These are phyloP conservation scores for Diogma glabrata DNA, from an alignment of 2,888 invertebrate genomes.

Conservation along the genomic window DNA sequence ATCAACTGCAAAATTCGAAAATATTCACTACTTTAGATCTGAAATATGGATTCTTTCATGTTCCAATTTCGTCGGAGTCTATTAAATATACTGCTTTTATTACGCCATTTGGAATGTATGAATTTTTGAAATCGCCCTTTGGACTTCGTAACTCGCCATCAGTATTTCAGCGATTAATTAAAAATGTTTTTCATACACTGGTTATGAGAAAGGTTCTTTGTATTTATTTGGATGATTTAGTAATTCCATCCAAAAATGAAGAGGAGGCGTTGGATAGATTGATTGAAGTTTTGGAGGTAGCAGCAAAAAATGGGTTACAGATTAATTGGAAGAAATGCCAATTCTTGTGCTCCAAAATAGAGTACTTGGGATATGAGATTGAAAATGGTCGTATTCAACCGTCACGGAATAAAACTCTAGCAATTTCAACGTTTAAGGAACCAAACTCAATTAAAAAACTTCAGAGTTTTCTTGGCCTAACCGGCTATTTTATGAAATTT, in stretches of 20 bases:
- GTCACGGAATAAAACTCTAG: too few species aligned
- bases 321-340: conserved; percentile 18
- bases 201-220: not conserved
- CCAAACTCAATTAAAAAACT: too few species aligned
- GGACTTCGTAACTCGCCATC: not conserved
- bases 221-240: not conserved
- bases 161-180: not conserved
- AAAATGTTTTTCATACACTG: not conserved
- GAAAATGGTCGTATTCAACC: too few species aligned
- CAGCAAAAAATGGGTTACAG: conserved; percentile 14
- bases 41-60: too few species aligned
- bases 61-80: not conserved
- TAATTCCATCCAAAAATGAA: not conserved
- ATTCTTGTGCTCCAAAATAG: conserved; percentile 13
- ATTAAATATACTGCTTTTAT: not conserved
- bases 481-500: too few species aligned
- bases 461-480: too few species aligned
- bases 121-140: not conserved
- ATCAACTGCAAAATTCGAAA: too few species aligned
- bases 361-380: conserved; percentile 7
- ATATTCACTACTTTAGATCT: too few species aligned
- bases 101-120: not conserved
- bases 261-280: not conserved
- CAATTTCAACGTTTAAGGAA: too few species aligned
- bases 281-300: conserved; percentile 13